Base-by-base conservation (phyloP, 2,113 vertebrate species). In the Ursus arctos region DNA sequence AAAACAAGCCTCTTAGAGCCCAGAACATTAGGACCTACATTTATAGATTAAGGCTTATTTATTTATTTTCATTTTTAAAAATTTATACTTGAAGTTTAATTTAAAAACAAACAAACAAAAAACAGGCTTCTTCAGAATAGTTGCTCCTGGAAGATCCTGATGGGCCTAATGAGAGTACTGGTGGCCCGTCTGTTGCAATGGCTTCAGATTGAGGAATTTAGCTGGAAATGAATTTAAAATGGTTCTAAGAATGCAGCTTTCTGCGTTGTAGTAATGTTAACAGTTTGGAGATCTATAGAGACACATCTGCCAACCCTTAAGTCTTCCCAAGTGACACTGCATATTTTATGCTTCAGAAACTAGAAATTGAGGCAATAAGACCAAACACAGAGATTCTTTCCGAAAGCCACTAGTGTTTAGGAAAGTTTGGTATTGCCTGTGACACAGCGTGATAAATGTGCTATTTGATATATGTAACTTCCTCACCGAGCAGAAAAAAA, bases 341-440 rank as follows among this genome's bases (percentile, higher is more conserved):
- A 2, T 93, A 28, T 77, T 90, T 82, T 86, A 59, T 65, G 24
- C 69, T 93, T 85, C 40, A n/a, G 43, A 91, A 91, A 19, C 31
- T 6, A 51, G 36, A 83, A 61, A 72, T 47, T n/a, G 43, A 97
- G 13, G 7, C 28, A 71, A 5, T 93, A 59, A 97, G 84, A 92
- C 95, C 80, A 86, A 97, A 97, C 51, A 65, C 47, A 86, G 88
- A 94, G 53, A 16, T 16, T 55, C 24, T 81, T 47, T 57, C 7
- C 18, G 2, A 49, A 93, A 81, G 31, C 8, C 43, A 18, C 8
- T 74, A 81, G 36, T n/a, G 33, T 87, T 93, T 93, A n/a, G 21
- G 9, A 28, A 67, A 74, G 47, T 87, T 79, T 80, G n/a, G 26
- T 84, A 53, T 51, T 77, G 51, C 69, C 85, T 83, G 2, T 88